Percentiles rank a stretch among this genome's conserved stretches.
phyloP scores from a whole-genome alignment of 2,888 invertebrate genomes.

The Drosophila anomelani region DNA sequence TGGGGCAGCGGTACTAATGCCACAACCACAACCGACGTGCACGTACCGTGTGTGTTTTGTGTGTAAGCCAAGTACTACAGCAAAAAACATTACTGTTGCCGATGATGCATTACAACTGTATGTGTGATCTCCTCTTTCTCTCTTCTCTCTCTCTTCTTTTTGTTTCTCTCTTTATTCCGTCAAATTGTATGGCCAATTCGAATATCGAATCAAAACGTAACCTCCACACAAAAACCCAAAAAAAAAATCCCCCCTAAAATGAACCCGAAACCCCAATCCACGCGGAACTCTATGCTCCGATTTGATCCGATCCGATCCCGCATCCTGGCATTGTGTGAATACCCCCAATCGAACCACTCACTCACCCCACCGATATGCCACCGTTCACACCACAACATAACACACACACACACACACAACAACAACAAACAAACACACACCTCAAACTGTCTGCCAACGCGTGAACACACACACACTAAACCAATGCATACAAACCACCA shows the following conservation, averaged over 20 bases:
- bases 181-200: slow-evolving; percentile 41
- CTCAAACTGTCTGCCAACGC: slow-evolving; percentile 38
- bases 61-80: slow-evolving; percentile 66
- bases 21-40: slow-evolving; percentile 60
- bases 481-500: slow-evolving; percentile 76
- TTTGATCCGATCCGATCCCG: slow-evolving; percentile 32
- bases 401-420: slow-evolving; percentile 6
- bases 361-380: slow-evolving; percentile 5
- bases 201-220: slow-evolving; percentile 36
- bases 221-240: slow-evolving; percentile 28
- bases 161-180: slow-evolving; percentile 77
- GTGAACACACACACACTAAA: slow-evolving; percentile 64
- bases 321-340: slow-evolving; percentile 31
- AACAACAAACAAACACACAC: slow-evolving; percentile 1
- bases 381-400: slow-evolving; percentile 5
- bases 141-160: slow-evolving; percentile 79
- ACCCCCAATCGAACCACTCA: slow-evolving; percentile 30
- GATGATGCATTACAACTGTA: slow-evolving; percentile 79
- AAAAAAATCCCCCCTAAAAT: slow-evolving; percentile 1
- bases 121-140: slow-evolving; percentile 80
- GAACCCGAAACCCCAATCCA: slow-evolving; percentile 13
- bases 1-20: slow-evolving; percentile 32
- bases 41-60: slow-evolving; percentile 76
- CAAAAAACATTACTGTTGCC: slow-evolving; percentile 69
- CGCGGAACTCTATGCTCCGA: slow-evolving; percentile 14